phyloP scores from a whole-genome alignment of 2,113 vertebrate genomes.

The Salvelinus sp. region DNA sequence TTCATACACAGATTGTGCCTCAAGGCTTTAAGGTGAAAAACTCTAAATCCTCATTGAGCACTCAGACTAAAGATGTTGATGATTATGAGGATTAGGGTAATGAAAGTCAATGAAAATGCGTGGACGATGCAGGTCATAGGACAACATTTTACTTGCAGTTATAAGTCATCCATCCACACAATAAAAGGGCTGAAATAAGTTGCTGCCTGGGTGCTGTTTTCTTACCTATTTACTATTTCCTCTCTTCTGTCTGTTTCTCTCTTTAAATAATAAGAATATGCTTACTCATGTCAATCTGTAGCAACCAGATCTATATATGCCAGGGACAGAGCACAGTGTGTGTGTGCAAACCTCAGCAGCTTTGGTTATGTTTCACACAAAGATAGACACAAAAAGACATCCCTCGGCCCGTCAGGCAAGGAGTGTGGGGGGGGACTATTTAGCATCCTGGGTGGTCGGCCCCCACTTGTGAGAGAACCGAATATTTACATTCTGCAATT shows the following conservation, averaged over 20 bases:
- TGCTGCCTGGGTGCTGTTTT: background rate
- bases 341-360: background rate
- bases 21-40: slow-evolving; percentile 4
- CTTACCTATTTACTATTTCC: background rate
- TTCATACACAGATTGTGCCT: background rate
- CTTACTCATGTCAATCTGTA: background rate
- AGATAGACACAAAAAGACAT: slow-evolving; percentile 67
- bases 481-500: slow-evolving; percentile 87
- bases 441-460: slow-evolving; percentile 84
- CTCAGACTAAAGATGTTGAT: background rate
- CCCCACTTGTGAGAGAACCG: slow-evolving; percentile 83
- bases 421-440: slow-evolving; percentile 70
- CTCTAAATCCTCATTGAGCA: background rate
- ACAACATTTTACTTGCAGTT: background rate
- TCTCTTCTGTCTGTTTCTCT: background rate
- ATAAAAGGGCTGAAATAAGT: background rate
- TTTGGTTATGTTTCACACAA: slow-evolving; percentile 62
- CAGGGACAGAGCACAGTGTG: background rate
- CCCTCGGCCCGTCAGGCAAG: slow-evolving; percentile 67
- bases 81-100: too few relatives aligned
- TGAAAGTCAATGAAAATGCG: background rate
- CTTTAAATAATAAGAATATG: background rate
- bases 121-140: background rate
- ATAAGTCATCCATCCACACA: background rate
- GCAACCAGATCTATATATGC: background rate